Base-by-base conservation (phyloP, 2,797 vertebrate genomes). In the Tauraco hartlaubi region DNA sequence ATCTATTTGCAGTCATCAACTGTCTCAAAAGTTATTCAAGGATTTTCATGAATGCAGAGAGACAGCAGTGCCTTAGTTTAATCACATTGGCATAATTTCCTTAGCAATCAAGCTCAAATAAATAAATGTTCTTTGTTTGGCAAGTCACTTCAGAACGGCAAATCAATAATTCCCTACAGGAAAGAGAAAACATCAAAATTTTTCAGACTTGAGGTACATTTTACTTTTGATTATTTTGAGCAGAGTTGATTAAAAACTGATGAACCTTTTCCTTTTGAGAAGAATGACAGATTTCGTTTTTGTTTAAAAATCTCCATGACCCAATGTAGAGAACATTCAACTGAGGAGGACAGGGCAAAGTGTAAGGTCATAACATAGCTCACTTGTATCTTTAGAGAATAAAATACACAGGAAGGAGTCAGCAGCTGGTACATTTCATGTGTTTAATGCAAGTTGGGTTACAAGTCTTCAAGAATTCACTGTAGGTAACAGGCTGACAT, bases 91-190 rank as follows among this genome's bases (percentile, higher is more conserved):
- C 92, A 84, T 87, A 0, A 87, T 62, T 95, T 94, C 86, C 67
- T 87, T 85, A 91, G 77, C 59, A 92, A 95, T 95, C 95, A 95
- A 82, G 59, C 74, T 92, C 69, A 81, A 84, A 92, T 94, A 94
- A 92, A 93, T 72, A 81, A 88, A 84, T 48, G 46, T 72, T 87
- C 66, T 94, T 96, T 96, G 91, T 96, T 92, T 95, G 84, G 46
- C 43, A 94, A 93, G 74, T 68, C 80, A 81, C 49, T 83, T 93
- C 33, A 37, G 61, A 94, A 84, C 72, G 66, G n/a, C 26, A 92
- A 93, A 93, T 93, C 73, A 68, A 58, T 95, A 75, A 55, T 76
- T 81, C 84, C 46, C 29, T 92, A 28, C 66, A 81, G 54, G 62
- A 92, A 35, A 35, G 35, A 35, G 35, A 35, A 92, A 92, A 66